Evolutionary conservation across 30 jellyfish, hydroid and myxozoan genomes (phyloP).

Genomic region (Turritopsis dohrnii): DNA sequence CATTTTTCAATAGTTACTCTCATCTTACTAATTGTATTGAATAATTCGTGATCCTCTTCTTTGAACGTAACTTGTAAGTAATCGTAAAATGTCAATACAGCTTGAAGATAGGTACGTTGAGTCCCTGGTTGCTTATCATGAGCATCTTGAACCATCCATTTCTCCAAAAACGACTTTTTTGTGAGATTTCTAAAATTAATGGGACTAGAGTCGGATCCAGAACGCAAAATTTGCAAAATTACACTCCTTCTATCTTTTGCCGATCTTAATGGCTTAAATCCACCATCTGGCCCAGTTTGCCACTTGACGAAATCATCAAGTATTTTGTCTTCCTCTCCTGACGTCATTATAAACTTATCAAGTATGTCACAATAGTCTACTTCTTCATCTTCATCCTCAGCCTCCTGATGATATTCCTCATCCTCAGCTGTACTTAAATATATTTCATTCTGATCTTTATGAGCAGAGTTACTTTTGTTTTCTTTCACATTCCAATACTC

Average conservation of each 20-base stretch:
- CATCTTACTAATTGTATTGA: constrained; percentile 1
- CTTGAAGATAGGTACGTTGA: not conserved
- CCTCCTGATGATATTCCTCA: not conserved
- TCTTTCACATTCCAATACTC: not conserved
- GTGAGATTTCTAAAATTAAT: not conserved
- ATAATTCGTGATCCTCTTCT: not conserved
- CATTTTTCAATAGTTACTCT: not conserved
- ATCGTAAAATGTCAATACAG: constrained; percentile 17
- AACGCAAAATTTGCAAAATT: not conserved
- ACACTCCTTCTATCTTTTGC: constrained; percentile 1
- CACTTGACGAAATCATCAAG: constrained; percentile 5
- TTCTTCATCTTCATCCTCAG: not conserved
- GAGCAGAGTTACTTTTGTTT: not conserved
- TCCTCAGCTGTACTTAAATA: not conserved
- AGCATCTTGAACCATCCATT: not conserved
- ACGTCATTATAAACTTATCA: constrained; percentile 1
- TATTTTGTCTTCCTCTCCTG: constrained; percentile 12
- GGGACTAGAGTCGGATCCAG: not conserved
- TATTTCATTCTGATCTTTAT: not conserved
- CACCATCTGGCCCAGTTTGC: constrained; percentile 16
- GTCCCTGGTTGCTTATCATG: constrained; percentile 16
- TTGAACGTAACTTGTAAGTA: not conserved
- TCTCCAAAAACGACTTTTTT: constrained; percentile 1
- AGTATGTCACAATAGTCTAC: not conserved
- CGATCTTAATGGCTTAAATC: constrained; percentile 11